A percentile compares a stretch with the other conserved stretches of the same genome.
phyloP scores from a whole-genome alignment of 2,888 invertebrate genomes.

The Netelia melanura region DNA sequence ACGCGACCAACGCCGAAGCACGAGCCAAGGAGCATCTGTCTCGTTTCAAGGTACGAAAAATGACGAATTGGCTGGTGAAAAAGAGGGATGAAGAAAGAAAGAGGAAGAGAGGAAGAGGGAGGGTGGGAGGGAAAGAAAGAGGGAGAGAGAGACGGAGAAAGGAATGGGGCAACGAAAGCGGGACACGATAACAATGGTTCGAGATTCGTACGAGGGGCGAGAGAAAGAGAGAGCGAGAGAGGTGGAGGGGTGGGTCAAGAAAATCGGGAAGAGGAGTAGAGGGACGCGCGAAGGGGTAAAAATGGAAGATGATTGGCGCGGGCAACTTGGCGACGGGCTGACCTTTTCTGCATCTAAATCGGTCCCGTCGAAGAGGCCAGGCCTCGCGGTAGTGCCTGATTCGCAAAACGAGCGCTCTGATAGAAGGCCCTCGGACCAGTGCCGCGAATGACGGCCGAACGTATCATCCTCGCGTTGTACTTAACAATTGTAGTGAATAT shows the following conservation, averaged over 20 bases:
- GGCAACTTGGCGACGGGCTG: conserved; percentile 80
- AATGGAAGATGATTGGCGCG: conserved; percentile 72
- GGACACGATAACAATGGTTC: conserved; percentile 57
- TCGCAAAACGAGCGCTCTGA: conserved; percentile 66
- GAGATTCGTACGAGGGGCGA: conserved; percentile 34
- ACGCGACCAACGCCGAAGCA: conserved; percentile 89
- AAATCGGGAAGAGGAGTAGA: conserved; percentile 12
- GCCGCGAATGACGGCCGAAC: conserved; percentile 64
- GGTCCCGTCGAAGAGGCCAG: conserved; percentile 77
- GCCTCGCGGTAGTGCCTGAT: conserved; percentile 69
- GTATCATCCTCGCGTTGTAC: conserved; percentile 42
- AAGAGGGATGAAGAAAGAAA: conserved; percentile 42
- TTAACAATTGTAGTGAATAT: conserved; percentile 18
- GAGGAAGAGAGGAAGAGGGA: conserved; percentile 61
- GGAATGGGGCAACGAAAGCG: conserved; percentile 69
- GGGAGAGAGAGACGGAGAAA: conserved; percentile 32
- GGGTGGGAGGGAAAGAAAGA: conserved; percentile 60
- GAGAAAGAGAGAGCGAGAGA: conserved; percentile 8
- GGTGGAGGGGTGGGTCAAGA: conserved; percentile 10
- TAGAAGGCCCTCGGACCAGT: conserved; percentile 59
- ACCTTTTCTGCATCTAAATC: conserved; percentile 83
- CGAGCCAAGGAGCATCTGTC: conserved; percentile 90
- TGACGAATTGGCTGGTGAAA: conserved; percentile 18
- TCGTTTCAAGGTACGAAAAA: conserved; percentile 85
- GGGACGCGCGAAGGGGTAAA: conserved; percentile 60